Base-by-base conservation (phyloP, 92 coral and sea anemone genomes). In the Heliopora coerulea region DNA sequence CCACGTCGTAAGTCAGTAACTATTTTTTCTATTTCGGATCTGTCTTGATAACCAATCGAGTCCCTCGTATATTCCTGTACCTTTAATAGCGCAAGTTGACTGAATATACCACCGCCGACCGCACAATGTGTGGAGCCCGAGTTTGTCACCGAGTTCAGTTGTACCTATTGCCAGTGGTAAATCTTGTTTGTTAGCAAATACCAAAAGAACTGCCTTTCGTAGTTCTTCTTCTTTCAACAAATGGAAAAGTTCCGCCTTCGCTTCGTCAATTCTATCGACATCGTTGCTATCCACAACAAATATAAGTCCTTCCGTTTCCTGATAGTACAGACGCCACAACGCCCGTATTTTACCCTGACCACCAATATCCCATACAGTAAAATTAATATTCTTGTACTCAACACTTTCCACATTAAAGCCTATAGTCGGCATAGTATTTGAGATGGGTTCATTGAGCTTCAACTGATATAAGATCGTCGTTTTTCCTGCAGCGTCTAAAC, bases 301-400 rank as follows among this genome's bases (percentile, higher is more conserved):
- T 19, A 95, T 84, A 12, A 95, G 83, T 10, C 99, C 99, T 61
- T 95, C 96, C 28, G 96, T 95, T 77, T 95, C 97, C 77, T 95
- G 99, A 54, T 85, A 95, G 78, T 95, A 95, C 0, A 95, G 83
- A 15, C 99, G 86, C 99, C 99, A 95, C 17, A 95, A 66, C 1
- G 87, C 85, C 33, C 99, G 96, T 39, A 95, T 95, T 70, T 95
- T 95, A 75, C 90, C 99, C 75, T 95, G 99, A 6, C 99, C 99
- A 9, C 99, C 99, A 26, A 95, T 95, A 35, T 95, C 99, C 99
- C 99, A 95, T 27, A 95, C 96, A 0, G 99, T 95, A 75, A 95
- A 95, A 42, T 88, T 95, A 34, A 95, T 90, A 65, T 95, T 95
- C 81, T 95, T 95, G 84, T 95, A 95, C 81, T 95, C 99, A 8